Evolutionary conservation across 1,140 invertebrate species (phyloP).

Genomic region (Amphibalanus amphitrite): DNA sequence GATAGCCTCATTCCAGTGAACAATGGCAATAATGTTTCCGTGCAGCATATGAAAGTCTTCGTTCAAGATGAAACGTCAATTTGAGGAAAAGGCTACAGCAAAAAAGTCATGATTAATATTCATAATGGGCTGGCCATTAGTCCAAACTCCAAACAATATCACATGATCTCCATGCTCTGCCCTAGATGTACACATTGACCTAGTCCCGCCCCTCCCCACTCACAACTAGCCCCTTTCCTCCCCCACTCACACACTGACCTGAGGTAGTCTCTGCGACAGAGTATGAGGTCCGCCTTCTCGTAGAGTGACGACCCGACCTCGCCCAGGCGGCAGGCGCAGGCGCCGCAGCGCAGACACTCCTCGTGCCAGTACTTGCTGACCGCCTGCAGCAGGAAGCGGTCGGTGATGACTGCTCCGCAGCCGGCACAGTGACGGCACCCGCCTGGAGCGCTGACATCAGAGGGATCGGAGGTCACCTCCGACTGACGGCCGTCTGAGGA

Average conservation of each 20-base stretch:
- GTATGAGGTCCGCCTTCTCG: constrained; percentile 76
- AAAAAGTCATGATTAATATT: too few species aligned
- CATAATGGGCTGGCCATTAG: too few species aligned
- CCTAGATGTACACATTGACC: too few species aligned
- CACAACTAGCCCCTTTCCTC: too few species aligned
- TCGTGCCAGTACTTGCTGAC: constrained; percentile 76
- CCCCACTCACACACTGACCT: constrained; percentile 40
- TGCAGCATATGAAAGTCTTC: too few species aligned
- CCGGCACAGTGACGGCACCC: constrained; percentile 25
- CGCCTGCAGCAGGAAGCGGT: constrained; percentile 23
- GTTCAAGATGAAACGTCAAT: too few species aligned
- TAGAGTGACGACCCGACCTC: constrained; percentile 83
- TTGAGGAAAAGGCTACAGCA: too few species aligned
- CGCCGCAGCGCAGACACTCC: constrained; percentile 81
- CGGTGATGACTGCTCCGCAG: constrained; percentile 32
- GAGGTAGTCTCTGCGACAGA: constrained; percentile 84
- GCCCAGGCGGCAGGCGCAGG: constrained; percentile 76
- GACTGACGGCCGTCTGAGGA: background rate
- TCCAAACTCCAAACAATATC: too few species aligned
- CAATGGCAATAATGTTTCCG: too few species aligned
- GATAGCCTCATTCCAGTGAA: too few species aligned
- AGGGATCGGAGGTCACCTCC: background rate
- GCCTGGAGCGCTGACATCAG: background rate
- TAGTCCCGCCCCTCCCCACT: too few species aligned
- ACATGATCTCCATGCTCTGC: too few species aligned